phyloP scores from a whole-genome alignment of 1,140 invertebrate genomes.

The Andrena cerasifolii region DNA sequence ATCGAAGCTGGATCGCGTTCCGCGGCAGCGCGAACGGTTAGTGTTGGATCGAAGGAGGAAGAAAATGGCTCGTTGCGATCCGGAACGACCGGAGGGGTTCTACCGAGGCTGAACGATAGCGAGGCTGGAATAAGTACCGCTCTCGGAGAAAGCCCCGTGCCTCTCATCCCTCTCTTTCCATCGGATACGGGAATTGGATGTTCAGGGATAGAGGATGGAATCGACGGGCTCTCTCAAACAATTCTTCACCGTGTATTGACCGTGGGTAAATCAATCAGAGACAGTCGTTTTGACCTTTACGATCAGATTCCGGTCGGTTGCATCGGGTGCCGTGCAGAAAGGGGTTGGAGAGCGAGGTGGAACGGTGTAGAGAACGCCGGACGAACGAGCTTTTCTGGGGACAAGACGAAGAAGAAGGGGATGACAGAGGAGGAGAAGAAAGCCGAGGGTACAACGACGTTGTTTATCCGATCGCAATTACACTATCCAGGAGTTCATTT shows the following conservation, averaged over 20 bases:
- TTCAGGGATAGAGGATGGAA: slow-evolving; percentile 45
- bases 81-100: slow-evolving; percentile 57
- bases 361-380: neutral
- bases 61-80: slow-evolving; percentile 49
- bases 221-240: slow-evolving; percentile 54
- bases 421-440: neutral
- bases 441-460: slow-evolving; percentile 34
- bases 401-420: neutral
- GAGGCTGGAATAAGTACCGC: slow-evolving; percentile 61
- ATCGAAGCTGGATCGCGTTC: slow-evolving; percentile 59
- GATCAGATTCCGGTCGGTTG: slow-evolving; percentile 61
- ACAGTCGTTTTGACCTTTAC: slow-evolving; percentile 68
- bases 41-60: slow-evolving; percentile 52
- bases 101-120: slow-evolving; percentile 61
- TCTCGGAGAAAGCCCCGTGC: slow-evolving; percentile 33
- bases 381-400: neutral
- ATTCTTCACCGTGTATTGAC: slow-evolving; percentile 69
- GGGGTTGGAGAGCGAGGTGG: neutral
- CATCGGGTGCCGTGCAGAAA: neutral
- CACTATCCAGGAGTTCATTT: slow-evolving; percentile 37
- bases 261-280: slow-evolving; percentile 69
- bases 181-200: slow-evolving; percentile 67
- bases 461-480: slow-evolving; percentile 63
- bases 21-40: slow-evolving; percentile 59
- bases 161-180: slow-evolving; percentile 11